Conservation (phyloP, 2,888 invertebrate species). For the Cartodere bifasciata region DNA sequence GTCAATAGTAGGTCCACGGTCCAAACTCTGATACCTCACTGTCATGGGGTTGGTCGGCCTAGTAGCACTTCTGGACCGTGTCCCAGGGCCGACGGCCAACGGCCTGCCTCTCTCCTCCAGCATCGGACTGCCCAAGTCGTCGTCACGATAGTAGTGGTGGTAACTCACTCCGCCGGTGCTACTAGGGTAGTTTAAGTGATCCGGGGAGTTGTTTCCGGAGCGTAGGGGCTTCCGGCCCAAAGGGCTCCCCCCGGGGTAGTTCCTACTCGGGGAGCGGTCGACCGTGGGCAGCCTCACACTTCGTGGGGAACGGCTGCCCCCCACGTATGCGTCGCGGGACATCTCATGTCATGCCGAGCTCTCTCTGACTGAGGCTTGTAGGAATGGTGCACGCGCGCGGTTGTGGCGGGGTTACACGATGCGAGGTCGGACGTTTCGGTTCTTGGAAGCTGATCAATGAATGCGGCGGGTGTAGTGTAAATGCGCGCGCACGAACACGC, state of each 20-base stretch:
- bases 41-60: slow-evolving; percentile 40
- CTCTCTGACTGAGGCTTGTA: slow-evolving; percentile 2
- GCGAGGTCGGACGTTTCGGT: too few relatives aligned
- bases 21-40: slow-evolving; percentile 43
- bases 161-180: slow-evolving; percentile 29
- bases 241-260: slow-evolving; percentile 43
- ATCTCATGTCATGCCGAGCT: slow-evolving; percentile 36
- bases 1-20: slow-evolving; percentile 39
- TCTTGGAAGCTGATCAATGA: slow-evolving; percentile 35
- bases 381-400: slow-evolving; percentile 3
- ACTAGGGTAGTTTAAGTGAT: slow-evolving; percentile 31
- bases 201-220: slow-evolving; percentile 48
- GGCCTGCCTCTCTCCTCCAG: slow-evolving; percentile 59
- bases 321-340: slow-evolving; percentile 50
- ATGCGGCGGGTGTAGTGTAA: slow-evolving; percentile 34
- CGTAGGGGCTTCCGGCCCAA: slow-evolving; percentile 34
- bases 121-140: slow-evolving; percentile 76
- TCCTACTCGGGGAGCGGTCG: slow-evolving; percentile 78
- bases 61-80: slow-evolving; percentile 72
- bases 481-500: slow-evolving; percentile 29
- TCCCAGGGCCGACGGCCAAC: slow-evolving; percentile 44
- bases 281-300: slow-evolving; percentile 72
- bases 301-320: slow-evolving; percentile 54
- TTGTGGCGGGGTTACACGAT: slow-evolving; percentile 4
- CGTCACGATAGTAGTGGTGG: slow-evolving; percentile 56